Percentiles rank a stretch among this genome's conserved stretches.
Conservation (phyloP, 23 tunicate species). For the Botrylloides violaceus region DNA sequence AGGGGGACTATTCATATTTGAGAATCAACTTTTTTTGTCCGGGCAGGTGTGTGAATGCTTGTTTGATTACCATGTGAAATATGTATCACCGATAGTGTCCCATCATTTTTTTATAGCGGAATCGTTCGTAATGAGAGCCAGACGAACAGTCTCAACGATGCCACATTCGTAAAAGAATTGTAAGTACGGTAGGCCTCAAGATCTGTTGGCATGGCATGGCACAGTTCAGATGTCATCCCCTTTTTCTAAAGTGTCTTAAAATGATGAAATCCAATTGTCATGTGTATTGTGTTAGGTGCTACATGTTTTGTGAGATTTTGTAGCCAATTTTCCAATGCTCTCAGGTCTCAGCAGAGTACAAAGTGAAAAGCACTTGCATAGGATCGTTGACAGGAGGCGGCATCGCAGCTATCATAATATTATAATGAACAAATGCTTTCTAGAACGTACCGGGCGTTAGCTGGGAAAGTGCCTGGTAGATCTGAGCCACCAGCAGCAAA, state of each 20-base stretch:
- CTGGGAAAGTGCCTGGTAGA: constrained; percentile 62
- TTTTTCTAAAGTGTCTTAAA: no score
- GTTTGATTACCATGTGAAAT: not conserved
- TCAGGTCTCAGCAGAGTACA: no score
- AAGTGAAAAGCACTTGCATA: no score
- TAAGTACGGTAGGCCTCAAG: constrained; percentile 29
- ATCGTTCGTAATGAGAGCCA: constrained; percentile 57
- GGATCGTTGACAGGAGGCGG: no score
- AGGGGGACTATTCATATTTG: constrained; percentile 94
- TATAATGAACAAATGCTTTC: no score
- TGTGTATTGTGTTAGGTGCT: no score
- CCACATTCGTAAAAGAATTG: constrained; percentile 84
- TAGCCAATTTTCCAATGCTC: no score
- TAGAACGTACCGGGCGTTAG: constrained; percentile 86
- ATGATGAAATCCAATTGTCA: no score
- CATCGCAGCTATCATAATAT: no score
- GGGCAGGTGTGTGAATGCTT: constrained; percentile 47
- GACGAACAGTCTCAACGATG: constrained; percentile 38
- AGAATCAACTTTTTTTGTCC: constrained; percentile 97
- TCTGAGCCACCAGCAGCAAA: constrained; percentile 90
- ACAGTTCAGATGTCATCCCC: no score
- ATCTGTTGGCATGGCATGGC: no score
- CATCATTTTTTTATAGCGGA: constrained; percentile 21
- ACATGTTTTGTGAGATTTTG: no score
- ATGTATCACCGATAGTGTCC: not conserved